Evolutionary conservation across 2,113 vertebrate species (phyloP), one percentile per base, ranked within the genome.

Genomic region (Herpetotheres cachinnans): DNA sequence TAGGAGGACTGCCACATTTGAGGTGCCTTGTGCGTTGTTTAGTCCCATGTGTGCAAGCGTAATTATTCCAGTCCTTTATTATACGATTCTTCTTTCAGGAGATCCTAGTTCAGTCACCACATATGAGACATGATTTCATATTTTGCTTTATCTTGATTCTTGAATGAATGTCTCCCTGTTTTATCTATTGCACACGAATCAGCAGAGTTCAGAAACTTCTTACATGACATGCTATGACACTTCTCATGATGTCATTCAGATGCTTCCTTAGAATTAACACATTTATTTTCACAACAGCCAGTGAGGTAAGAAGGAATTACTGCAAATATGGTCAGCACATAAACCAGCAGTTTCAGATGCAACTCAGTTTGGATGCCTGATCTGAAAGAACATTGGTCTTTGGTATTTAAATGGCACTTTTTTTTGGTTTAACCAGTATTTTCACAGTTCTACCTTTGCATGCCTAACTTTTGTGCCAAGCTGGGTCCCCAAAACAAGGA

Each of bases 11-110:
- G 0, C 7, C 3, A 34, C 17, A 14, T 44, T 13, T 55, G 26
- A 72, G 47, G 36, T 77, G 50, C 50, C 34, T 61, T 71, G 16
- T 16, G 30, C 19, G 22, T n/a, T 5, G 36, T 13, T 42, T 54
- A 78, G 47, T 38, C 18, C 32, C 74, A 16, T 0, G 1, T 26
- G 22, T 71, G 47, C 18, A 46, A 32, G 26, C 1, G 0, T 40
- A 49, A 32, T 6, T 7, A 21, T 1, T 71, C 21, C 50, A 56
- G 15, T 40, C 17, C 22, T 47, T 36, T 14, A 32, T 6, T n/a
- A 73, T 7, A 47, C 1, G 3, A 12, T 8, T 32, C 36, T 40
- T 46, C 78, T 56, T 62, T 27, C 40, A 85, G 11, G 38, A 93
- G 70, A 40, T 13, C 20, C 42, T 40, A 40, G 6, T 24, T 54